Conservation (phyloP, 2,113 vertebrate species). For the Apodemus speciosus region DNA sequence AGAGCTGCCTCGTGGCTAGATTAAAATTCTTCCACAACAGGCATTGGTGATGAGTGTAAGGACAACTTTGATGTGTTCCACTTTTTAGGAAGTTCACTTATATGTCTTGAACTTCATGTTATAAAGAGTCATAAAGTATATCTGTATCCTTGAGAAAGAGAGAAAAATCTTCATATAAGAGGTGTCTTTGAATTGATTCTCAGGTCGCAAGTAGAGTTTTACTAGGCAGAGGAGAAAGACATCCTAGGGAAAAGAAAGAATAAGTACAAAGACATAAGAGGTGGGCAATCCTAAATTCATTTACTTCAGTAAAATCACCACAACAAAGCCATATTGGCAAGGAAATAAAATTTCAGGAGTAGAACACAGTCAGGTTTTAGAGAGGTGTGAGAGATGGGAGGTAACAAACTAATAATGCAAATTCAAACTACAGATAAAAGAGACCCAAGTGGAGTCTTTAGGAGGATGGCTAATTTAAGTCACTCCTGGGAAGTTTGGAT, state of each 20-base stretch:
- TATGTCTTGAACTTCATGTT: not conserved
- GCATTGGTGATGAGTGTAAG: not conserved
- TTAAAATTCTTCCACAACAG: not conserved
- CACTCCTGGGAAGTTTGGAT: conserved; percentile 10
- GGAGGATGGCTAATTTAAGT: not conserved
- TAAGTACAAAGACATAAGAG: not conserved
- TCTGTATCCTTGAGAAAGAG: not conserved
- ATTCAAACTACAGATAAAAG: not conserved
- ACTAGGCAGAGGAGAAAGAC: not conserved
- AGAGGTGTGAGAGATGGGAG: not conserved
- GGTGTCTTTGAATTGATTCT: not conserved
- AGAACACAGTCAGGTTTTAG: not conserved
- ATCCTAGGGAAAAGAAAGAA: not conserved
- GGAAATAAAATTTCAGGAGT: not conserved
- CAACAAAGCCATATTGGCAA: not conserved
- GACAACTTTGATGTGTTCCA: not conserved
- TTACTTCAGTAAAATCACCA: not conserved
- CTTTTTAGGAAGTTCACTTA: not conserved
- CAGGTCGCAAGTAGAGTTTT: not conserved
- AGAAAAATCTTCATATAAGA: not conserved
- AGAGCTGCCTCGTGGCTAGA: no score
- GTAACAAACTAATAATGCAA: not conserved
- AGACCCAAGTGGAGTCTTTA: not conserved
- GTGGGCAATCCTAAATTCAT: no score
- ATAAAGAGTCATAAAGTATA: not conserved